Base-by-base conservation (phyloP, 2,113 vertebrate genomes). In the Regulus satrapa region DNA sequence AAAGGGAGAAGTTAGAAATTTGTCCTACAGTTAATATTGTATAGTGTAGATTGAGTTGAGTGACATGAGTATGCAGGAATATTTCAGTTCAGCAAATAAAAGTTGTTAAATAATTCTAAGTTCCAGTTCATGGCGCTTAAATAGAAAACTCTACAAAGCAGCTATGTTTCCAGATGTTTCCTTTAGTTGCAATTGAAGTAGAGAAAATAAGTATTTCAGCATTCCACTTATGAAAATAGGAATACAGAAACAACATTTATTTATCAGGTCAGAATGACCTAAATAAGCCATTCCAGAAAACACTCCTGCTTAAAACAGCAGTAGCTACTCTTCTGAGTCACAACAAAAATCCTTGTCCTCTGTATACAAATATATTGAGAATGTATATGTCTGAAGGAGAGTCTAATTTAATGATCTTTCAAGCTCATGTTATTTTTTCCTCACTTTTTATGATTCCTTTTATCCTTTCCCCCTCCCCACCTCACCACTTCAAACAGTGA, bases 1-100 rank as follows among this genome's bases (percentile, higher is more conserved):
- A 52, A 68, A 43, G 4, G 23, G 4, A 72, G 10, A 63, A 20
- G 1, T 46, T 71, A 56, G 1, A 16, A 1, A 67, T 61, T 72
- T 72, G 1, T 49, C 24, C 17, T 64, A 21, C 5, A n/a, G 12
- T 61, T 83, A 25, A 48, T 34, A 10, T 59, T 20, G 1, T 21
- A 17, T 12, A 43, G 14, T 8, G 3, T 25, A 40, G 45, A 28
- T 24, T 40, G 36, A 38, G 12, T 18, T 90, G 28, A 45, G 28
- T 36, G 4, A 25, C 0, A 0, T 25, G 25, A 79, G 2, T 31
- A 56, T 26, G 34, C 34, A 49, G 7, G 36, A 14, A 38, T 54
- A 49, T 75, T 77, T 67, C 56, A 82, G 6, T 79, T 68, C 51
- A 90, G 11, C 4, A 67, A 71, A 55, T 34, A 38, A 1, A 67